Evolutionary conservation across 1,140 invertebrate genomes (phyloP).

Genomic region (Orussus abietinus): DNA sequence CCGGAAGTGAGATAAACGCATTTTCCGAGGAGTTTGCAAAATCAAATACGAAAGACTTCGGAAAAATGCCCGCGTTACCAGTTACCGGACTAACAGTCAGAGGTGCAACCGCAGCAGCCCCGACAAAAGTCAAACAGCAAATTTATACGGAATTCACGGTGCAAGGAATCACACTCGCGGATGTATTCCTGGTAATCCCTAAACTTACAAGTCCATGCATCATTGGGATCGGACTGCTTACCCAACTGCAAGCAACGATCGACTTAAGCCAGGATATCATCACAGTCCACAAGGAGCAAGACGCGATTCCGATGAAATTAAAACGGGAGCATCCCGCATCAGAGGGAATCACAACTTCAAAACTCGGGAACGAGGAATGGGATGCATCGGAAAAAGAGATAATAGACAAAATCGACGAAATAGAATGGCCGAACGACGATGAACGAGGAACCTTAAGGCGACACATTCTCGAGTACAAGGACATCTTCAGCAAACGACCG

Average conservation of each 20-base stretch:
- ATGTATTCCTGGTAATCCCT: constrained; percentile 1
- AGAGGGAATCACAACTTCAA: too few relatives aligned
- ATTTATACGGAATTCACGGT: neutral
- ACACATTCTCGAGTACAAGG: neutral
- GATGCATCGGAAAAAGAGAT: constrained; percentile 3
- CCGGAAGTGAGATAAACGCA: constrained; percentile 6
- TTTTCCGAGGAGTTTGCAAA: neutral
- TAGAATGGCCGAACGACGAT: neutral
- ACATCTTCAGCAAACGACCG: neutral
- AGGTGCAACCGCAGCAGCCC: constrained; percentile 5
- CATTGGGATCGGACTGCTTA: neutral
- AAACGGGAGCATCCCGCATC: neutral
- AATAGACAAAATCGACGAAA: neutral
- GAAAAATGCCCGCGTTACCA: neutral
- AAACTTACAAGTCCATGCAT: constrained; percentile 6
- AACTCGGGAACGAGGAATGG: neutral
- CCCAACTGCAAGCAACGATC: neutral
- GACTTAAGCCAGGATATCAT: neutral
- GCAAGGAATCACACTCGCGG: too few relatives aligned
- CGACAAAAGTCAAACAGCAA: neutral
- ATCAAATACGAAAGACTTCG: neutral
- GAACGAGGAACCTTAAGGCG: too few relatives aligned
- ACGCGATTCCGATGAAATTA: neutral
- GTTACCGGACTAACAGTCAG: neutral
- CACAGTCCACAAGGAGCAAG: neutral